These are phyloP conservation scores for Mycteria americana DNA, from an alignment of 2,797 vertebrate genomes.

Conservation along the genomic window DNA sequence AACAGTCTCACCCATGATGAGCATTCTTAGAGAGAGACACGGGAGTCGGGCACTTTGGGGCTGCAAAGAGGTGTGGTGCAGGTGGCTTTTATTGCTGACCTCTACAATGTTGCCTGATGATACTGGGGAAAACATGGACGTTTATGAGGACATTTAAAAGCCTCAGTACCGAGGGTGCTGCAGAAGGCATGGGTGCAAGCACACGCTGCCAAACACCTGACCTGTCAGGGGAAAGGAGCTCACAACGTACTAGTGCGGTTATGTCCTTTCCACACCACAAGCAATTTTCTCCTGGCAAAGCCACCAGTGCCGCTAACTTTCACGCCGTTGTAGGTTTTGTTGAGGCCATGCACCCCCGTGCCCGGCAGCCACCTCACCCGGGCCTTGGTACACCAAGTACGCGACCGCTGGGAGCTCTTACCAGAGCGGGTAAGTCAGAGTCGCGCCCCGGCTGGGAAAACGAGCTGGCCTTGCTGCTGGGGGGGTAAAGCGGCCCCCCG, in stretches of 20 bases:
- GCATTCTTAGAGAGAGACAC: too few relatives aligned
- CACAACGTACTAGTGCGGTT: too few relatives aligned
- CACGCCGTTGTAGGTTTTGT: rapidly evolving
- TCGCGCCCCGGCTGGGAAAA: not conserved
- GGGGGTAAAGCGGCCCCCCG: too few relatives aligned
- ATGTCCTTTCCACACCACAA: too few relatives aligned
- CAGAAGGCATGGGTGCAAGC: not conserved
- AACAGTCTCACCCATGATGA: too few relatives aligned
- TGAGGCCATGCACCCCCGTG: rapidly evolving
- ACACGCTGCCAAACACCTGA: not conserved
- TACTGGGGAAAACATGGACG: rapidly evolving
- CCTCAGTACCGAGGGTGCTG: rapidly evolving
- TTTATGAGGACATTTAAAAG: rapidly evolving
- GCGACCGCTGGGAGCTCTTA: rapidly evolving
- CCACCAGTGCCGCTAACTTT: not conserved
- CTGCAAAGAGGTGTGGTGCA: not conserved
- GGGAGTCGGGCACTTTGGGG: rapidly evolving
- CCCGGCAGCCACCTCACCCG: not conserved
- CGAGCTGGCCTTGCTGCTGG: not conserved
- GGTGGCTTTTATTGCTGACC: not conserved
- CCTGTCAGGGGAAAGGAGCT: not conserved
- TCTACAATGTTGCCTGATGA: rapidly evolving
- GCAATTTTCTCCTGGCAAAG: not conserved
- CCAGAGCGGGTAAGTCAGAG: rapidly evolving
- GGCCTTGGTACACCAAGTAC: too few relatives aligned